These are phyloP conservation scores for Chunga burmeisteri DNA, from an alignment of 2,113 vertebrate species.

Conservation along the genomic window DNA sequence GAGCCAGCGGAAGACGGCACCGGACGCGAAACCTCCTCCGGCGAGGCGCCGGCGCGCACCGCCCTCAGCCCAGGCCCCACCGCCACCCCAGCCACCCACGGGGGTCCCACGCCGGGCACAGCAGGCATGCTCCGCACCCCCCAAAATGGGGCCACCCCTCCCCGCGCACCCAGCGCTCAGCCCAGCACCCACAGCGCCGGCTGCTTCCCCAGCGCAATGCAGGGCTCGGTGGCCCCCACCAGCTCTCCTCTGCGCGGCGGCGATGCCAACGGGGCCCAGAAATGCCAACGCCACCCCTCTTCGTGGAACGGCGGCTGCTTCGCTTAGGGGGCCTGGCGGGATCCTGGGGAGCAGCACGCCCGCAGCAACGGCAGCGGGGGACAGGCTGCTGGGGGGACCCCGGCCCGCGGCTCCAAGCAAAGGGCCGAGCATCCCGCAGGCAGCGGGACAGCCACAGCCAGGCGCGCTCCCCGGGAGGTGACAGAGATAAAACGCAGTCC, in stretches of 20 bases:
- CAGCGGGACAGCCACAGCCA: neutral
- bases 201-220: neutral
- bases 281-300: accelerated
- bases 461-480: neutral
- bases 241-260: accelerated
- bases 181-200: neutral
- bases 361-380: neutral
- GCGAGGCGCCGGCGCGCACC: accelerated
- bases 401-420: accelerated
- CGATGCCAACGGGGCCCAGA: neutral
- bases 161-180: accelerated
- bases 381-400: neutral
- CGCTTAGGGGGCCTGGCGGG: accelerated
- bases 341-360: neutral
- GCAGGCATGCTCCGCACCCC: accelerated
- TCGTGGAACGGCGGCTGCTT: neutral
- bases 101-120: accelerated
- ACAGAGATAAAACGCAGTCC: neutral
- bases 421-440: accelerated
- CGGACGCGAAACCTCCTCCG: neutral
- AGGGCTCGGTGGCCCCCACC: neutral
- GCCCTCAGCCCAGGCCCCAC: accelerated
- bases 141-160: too few relatives aligned
- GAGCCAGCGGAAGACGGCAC: accelerated
- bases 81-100: neutral